Conservation (phyloP, 1,140 invertebrate species). For the Caenorhabditis elegans region WBcel235 BX284606.5:3314001-3314500, state of each 20-base stretch:
- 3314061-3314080: constrained; percentile 9
- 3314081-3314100: background rate
- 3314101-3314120: background rate
- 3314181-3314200: background rate
- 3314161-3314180: background rate
- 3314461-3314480: background rate
- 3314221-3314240: no score
- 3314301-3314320: constrained; percentile 30
- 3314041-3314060: background rate
- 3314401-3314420: constrained; percentile 31
- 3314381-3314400: background rate
- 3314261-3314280: background rate
- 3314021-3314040: background rate
- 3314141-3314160: background rate
- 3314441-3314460: background rate
- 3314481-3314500: constrained; percentile 4
- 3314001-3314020: constrained; percentile 19
- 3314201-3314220: background rate
- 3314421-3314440: constrained; percentile 12
- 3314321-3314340: constrained; percentile 6
- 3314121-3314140: background rate
- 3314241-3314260: background rate
- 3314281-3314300: constrained; percentile 31
- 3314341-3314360: constrained; percentile 19
- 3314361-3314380: background rate